phyloP scores from a whole-genome alignment of 92 coral and sea anemone species.

The Pocillopora meandrina region DNA sequence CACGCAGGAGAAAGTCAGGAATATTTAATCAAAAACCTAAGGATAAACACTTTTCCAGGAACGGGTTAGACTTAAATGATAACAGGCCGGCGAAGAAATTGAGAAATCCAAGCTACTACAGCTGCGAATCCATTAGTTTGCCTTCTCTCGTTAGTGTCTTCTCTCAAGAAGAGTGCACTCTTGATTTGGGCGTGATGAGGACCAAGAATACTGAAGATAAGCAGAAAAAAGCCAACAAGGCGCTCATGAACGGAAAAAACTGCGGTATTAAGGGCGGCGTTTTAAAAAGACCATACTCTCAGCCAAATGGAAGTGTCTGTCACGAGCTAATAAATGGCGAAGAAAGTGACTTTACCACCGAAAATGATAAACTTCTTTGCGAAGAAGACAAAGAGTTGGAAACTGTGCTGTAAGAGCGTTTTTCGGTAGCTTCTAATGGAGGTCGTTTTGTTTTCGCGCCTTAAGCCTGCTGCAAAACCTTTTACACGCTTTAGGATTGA shows the following conservation, averaged over 20 bases:
- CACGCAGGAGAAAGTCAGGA: not conserved
- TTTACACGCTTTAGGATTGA: no score
- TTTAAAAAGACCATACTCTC: not conserved
- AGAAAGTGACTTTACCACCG: not conserved
- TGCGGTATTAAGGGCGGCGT: no score
- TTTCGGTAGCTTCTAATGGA: no score
- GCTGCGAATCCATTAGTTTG: constrained; percentile 5
- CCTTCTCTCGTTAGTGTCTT: constrained; percentile 13
- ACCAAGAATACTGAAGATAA: not conserved
- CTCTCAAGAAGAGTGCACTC: not conserved
- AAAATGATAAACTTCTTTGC: constrained; percentile 2
- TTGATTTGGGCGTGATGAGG: not conserved
- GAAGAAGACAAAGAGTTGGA: constrained; percentile 6
- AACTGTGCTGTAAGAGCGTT: not conserved
- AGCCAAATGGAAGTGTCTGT: not conserved
- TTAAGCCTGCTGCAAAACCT: no score
- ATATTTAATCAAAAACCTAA: not conserved
- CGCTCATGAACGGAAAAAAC: not conserved
- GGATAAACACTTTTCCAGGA: not conserved
- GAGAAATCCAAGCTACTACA: not conserved
- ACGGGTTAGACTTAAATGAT: not conserved
- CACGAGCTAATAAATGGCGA: constrained; percentile 9
- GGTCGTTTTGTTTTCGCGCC: no score
- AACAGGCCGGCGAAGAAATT: not conserved
- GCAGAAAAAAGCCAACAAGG: not conserved